Base-by-base conservation (phyloP, 2,888 invertebrate species). In the Ommatoiulus sabulosus region DNA sequence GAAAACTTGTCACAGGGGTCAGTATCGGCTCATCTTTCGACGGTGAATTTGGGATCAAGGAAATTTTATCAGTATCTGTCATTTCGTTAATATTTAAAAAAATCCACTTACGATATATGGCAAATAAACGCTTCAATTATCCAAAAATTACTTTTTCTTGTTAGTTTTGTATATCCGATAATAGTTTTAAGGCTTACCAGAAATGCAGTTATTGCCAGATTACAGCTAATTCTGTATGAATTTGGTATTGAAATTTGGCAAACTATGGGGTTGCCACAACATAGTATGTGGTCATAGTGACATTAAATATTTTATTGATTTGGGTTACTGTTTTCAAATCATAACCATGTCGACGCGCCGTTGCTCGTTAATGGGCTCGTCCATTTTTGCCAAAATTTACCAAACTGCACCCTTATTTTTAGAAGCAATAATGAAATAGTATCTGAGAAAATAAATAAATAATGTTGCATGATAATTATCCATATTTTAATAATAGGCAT, bases 301-400 rank as follows among this genome's bases (percentile, higher is more conserved):
- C 63, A 63, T 6, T 63, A 63, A 63, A 63, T 63, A 63, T 63
- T 63, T 63, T 63, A 63, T 63, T 63, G 63, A 63, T 63, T 63
- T 63, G 6, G 63, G 63, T 63, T 63, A 63, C 63, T 63, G 20
- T 63, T 63, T 63, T 63, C 63, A 63, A 63, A 63, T 63, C 63
- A 63, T 63, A 63, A 63, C 63, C 63, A 63, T 63, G 63, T 63
- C 63, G n/a, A 63, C 63, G 63, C 63, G n/a, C 20, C 20, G 63
- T 63, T 20, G 63, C n/a, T 4, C 63, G 20, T 3, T n/a, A 63
- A 4, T 63, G 20, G 20, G 63, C n/a, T 17, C n/a, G 63, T 7
- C 20, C 20, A 63, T 63, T 63, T 63, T 63, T 7, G 8, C 20
- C 20, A n/a, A 7, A 17, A 63, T n/a, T 63, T 63, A 17, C 5